Conservation (phyloP, 2,797 vertebrate genomes). For the Melanotaenia trifasciata region DNA sequence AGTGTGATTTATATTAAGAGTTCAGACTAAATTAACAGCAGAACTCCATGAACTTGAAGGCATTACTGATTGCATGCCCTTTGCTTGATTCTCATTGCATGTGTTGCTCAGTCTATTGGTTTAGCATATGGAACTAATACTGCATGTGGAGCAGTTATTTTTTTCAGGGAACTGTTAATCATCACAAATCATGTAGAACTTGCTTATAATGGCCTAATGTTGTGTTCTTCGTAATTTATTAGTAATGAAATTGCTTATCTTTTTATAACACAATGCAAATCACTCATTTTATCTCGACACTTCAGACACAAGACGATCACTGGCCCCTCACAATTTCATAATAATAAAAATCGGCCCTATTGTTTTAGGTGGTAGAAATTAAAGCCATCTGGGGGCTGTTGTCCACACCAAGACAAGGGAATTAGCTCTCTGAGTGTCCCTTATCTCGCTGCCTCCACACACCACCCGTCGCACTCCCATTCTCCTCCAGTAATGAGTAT, state of each 20-base stretch:
- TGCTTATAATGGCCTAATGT: constrained; percentile 47
- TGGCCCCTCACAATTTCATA: constrained; percentile 52
- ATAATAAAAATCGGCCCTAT: constrained; percentile 65
- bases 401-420: constrained; percentile 81
- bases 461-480: constrained; percentile 77
- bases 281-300: constrained; percentile 66
- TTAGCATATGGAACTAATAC: constrained; percentile 61
- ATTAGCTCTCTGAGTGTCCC: constrained; percentile 82
- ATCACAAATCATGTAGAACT: constrained; percentile 69
- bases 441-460: constrained; percentile 83
- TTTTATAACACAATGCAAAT: constrained; percentile 69
- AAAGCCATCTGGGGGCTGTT: constrained; percentile 77
- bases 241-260: constrained; percentile 50
- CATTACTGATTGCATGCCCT: constrained; percentile 56
- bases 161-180: constrained; percentile 66
- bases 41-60: constrained; percentile 33
- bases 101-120: constrained; percentile 50
- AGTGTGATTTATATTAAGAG: constrained; percentile 62
- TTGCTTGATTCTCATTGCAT: constrained; percentile 33
- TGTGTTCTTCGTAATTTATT: constrained; percentile 37
- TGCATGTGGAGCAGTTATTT: constrained; percentile 54
- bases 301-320: constrained; percentile 58
- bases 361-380: constrained; percentile 80
- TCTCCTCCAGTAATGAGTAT: constrained; percentile 85
- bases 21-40: constrained; percentile 48